Base-by-base conservation (phyloP, 2,888 invertebrate genomes). In the Tuta absoluta region DNA sequence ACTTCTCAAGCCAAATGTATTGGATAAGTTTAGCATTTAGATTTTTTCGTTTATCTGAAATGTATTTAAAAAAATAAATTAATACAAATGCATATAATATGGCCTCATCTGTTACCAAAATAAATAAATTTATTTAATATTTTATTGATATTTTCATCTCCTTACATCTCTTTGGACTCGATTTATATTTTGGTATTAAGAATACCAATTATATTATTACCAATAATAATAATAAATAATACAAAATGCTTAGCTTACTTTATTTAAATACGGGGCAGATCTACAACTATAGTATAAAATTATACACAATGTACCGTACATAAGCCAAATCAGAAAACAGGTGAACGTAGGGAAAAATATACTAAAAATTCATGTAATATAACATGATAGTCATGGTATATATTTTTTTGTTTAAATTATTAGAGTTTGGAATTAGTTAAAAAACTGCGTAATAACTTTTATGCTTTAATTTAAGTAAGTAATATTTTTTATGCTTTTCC, bases 111-210 rank as follows among this genome's bases (percentile, higher is more conserved):
- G 74, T 77, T 80, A 81, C 77, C 75, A 83, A 84, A 86, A 86
- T 86, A 88, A 86, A 88, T 86, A 86, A 68, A 74, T 72, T 70
- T 69, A 70, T 72, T 67, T 33, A 33, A 68, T 70, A 69, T 68
- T 64, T 70, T 71, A 74, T 73, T 80, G 80, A 83, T 82, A 84
- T 80, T 75, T 68, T 70, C 73, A 77, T 61, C 75, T 79, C 79
- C 49, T 70, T 70, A 74, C 74, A n/a, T 81, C 76, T 89, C 90
- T 90, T 90, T 90, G 89, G 90, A 90, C 89, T 86, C 77, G 83
- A 81, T 87, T 81, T 78, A 74, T 53, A 73, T 74, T 82, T 83
- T 84, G 85, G 88, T 83, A 86, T 73, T 33, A 33, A 33, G 4
- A 33, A 33, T 33, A 33, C 33, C 33, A 33, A 8, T 10, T 68